phyloP scores from a whole-genome alignment of 2,113 vertebrate species.

The Grammomys surdaster region DNA sequence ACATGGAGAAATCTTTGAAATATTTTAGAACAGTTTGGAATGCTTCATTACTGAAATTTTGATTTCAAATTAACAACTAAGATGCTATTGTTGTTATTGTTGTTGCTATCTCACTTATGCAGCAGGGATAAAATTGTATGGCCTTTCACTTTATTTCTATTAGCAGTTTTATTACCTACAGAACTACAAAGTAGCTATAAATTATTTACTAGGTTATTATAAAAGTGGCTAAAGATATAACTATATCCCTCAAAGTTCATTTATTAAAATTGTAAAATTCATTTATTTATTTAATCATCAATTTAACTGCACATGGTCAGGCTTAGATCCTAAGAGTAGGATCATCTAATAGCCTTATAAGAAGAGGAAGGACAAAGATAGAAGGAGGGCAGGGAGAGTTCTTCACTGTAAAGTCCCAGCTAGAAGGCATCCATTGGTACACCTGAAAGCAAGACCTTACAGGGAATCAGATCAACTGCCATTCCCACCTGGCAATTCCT shows the following conservation, averaged over 20 bases:
- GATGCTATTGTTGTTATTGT: neutral
- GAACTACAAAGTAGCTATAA: neutral
- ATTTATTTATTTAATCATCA: neutral
- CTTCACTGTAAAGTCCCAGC: neutral
- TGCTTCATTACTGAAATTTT: slow-evolving; percentile 14
- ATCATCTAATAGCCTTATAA: neutral
- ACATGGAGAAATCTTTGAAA: neutral
- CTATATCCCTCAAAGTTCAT: neutral
- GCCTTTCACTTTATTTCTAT: neutral
- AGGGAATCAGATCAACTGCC: neutral
- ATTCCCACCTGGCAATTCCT: neutral
- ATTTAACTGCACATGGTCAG: neutral
- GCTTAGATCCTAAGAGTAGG: neutral
- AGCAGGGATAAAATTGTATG: neutral
- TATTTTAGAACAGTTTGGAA: neutral
- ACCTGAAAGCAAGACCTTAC: neutral
- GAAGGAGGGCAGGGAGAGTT: neutral
- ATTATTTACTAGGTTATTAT: neutral
- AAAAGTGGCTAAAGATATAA: neutral
- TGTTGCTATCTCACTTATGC: neutral
- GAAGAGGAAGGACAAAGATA: neutral
- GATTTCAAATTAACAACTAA: neutral
- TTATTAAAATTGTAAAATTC: neutral
- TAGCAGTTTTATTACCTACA: neutral
- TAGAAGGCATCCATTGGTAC: neutral